These are phyloP conservation scores for Drosophila kanekoi DNA, from an alignment of 2,888 invertebrate species.

Conservation along the genomic window DNA sequence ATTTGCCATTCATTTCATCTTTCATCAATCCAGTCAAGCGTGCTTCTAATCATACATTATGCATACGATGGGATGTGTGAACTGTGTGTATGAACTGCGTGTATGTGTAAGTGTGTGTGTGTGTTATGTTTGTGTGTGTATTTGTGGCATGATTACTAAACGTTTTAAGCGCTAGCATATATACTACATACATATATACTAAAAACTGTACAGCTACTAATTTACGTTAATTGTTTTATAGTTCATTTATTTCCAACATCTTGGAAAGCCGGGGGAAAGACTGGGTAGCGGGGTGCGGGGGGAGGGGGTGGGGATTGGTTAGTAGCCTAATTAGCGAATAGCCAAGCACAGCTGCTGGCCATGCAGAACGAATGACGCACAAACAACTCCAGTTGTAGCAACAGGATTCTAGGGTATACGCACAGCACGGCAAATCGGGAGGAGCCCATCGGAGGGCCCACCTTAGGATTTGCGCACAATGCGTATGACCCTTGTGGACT, in stretches of 20 bases:
- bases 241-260: conserved; percentile 59
- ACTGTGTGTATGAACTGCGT: too few species aligned
- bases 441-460: conserved; percentile 5
- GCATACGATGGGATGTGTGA: conserved; percentile 12
- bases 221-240: conserved; percentile 74
- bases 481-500: conserved; percentile 76
- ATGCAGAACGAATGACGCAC: conserved; percentile 40
- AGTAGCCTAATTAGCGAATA: conserved; percentile 63
- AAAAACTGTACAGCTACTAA: conserved; percentile 76
- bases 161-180: conserved; percentile 72
- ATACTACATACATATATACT: conserved; percentile 61
- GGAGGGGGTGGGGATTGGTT: conserved; percentile 16
- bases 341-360: conserved; percentile 33
- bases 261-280: conserved; percentile 29
- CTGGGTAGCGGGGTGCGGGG: neutral
- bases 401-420: conserved; percentile 45
- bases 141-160: conserved; percentile 56
- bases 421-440: conserved; percentile 9
- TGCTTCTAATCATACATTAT: conserved; percentile 35
- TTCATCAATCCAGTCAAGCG: conserved; percentile 55
- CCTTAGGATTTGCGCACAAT: conserved; percentile 61
- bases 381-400: conserved; percentile 27
- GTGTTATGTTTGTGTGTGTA: conserved; percentile 24
- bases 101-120: too few species aligned
- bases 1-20: conserved; percentile 21